Conservation (phyloP, 2,797 vertebrate genomes). For the Tinamus major region DNA sequence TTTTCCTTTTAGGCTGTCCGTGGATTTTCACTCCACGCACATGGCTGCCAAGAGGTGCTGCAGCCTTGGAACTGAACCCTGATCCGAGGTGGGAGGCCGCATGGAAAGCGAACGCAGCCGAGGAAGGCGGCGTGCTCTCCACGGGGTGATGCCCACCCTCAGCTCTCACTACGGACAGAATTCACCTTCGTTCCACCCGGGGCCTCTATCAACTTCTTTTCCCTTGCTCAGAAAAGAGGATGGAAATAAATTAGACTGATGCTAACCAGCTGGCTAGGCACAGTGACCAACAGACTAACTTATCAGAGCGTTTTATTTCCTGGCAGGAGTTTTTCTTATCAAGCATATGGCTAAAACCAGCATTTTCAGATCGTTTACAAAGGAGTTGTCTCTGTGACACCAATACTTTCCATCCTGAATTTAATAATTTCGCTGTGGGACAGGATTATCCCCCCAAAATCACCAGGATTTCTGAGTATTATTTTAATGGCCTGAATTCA, state of each 20-base stretch:
- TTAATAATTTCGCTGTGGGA: not conserved
- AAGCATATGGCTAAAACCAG: not conserved
- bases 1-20: not conserved
- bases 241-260: not conserved
- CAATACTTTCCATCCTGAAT: not conserved
- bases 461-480: not conserved
- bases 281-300: no score
- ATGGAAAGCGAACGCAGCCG: not conserved
- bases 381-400: fast-evolving
- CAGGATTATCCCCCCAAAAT: not conserved
- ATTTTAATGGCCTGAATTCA: fast-evolving
- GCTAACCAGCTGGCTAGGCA: not conserved
- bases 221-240: not conserved
- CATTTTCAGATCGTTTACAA: not conserved
- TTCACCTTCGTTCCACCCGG: no score
- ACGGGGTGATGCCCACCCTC: not conserved
- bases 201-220: not conserved
- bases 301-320: not conserved
- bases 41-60: not conserved
- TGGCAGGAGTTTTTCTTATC: not conserved
- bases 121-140: fast-evolving
- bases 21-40: fast-evolving
- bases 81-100: not conserved
- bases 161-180: not conserved
- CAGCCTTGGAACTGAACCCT: not conserved